Percentiles rank a stretch among this genome's conserved stretches.
phyloP scores from a whole-genome alignment of 1,140 invertebrate species.

The Drosophila nikananu region DNA sequence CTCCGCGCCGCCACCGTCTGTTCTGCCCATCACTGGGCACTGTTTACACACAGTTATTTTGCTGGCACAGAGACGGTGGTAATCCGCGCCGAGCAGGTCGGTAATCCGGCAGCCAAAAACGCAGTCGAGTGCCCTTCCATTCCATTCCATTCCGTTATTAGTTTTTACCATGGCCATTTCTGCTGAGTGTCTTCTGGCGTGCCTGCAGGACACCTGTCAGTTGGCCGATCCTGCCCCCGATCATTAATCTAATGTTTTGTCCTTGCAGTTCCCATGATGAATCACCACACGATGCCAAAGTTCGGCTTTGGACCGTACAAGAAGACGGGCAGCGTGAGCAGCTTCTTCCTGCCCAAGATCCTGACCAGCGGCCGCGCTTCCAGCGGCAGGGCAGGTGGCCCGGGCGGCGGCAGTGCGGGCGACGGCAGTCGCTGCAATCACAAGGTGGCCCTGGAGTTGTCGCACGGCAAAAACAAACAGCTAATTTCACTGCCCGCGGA shows the following conservation, averaged over 20 bases:
- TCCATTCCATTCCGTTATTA: conserved; percentile 27
- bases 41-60: conserved; percentile 45
- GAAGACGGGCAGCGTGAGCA: conserved; percentile 84
- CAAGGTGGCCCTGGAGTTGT: conserved; percentile 91
- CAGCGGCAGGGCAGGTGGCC: conserved; percentile 47
- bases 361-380: conserved; percentile 72
- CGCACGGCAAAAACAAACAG: conserved; percentile 92
- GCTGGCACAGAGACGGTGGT: conserved; percentile 7
- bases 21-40: background rate
- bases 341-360: conserved; percentile 85
- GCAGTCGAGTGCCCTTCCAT: background rate
- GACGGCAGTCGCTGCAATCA: conserved; percentile 61
- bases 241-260: conserved; percentile 62
- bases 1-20: background rate
- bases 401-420: conserved; percentile 12
- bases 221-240: conserved; percentile 35
- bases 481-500: conserved; percentile 94
- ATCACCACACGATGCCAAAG: conserved; percentile 91
- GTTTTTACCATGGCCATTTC: conserved; percentile 47
- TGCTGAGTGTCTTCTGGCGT: conserved; percentile 37
- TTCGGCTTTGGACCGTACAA: conserved; percentile 86
- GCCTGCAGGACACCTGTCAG: conserved; percentile 25
- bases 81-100: conserved; percentile 29
- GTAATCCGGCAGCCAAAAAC: conserved; percentile 43
- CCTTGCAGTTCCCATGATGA: conserved; percentile 89